Percentiles rank a stretch among this genome's conserved stretches.
Evolutionary conservation across 2,113 vertebrate genomes (phyloP).

Genomic region (Sylvilagus bachmani): DNA sequence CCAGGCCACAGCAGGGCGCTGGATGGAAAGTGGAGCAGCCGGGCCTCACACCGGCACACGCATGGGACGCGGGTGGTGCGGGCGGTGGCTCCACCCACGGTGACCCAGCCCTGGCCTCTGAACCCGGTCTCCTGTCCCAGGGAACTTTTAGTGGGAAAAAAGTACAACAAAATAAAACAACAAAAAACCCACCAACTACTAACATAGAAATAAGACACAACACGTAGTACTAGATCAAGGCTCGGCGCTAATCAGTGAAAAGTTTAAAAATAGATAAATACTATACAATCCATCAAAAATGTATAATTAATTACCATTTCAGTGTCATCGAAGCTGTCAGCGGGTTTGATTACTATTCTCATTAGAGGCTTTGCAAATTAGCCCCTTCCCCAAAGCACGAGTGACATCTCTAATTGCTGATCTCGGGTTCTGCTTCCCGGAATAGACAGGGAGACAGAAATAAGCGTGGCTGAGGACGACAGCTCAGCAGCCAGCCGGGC

Average conservation of each 20-base stretch:
- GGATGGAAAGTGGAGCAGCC: too few species aligned
- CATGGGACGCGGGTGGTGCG: too few species aligned
- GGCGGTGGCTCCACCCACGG: too few species aligned
- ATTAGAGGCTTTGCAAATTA: constrained; percentile 65
- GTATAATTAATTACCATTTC: constrained; percentile 78
- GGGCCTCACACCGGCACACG: too few species aligned
- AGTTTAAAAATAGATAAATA: constrained; percentile 83
- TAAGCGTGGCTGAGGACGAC: constrained; percentile 12
- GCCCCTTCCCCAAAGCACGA: constrained; percentile 40
- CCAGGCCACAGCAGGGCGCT: too few species aligned
- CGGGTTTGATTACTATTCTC: constrained; percentile 73
- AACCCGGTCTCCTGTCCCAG: neutral
- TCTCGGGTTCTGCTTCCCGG: constrained; percentile 72
- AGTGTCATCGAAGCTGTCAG: constrained; percentile 66
- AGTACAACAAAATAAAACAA: neutral
- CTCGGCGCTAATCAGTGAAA: constrained; percentile 66
- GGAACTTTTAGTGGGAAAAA: constrained; percentile 45
- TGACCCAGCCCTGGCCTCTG: neutral
- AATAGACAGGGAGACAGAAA: constrained; percentile 73
- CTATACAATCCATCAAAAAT: constrained; percentile 72
- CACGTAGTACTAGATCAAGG: neutral
- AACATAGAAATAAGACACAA: constrained; percentile 50
- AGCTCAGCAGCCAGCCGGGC: neutral
- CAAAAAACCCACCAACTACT: neutral
- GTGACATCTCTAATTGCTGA: constrained; percentile 82